These are phyloP conservation scores for Alosa sapidissima DNA, from an alignment of 2,797 vertebrate genomes.

Conservation along the genomic window DNA sequence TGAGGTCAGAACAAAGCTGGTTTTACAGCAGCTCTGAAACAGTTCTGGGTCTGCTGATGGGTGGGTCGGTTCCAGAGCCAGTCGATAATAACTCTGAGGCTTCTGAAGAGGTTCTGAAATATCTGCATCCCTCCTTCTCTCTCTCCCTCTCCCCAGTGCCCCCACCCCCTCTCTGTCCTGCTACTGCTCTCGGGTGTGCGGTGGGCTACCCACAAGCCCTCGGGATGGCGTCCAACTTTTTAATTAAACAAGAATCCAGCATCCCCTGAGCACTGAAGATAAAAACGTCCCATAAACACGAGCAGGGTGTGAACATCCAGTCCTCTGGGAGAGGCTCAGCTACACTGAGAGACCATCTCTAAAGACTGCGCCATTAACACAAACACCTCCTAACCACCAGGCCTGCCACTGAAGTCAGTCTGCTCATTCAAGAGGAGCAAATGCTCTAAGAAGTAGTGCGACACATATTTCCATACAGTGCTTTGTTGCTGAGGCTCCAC, in stretches of 20 bases:
- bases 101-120: neutral
- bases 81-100: too few species aligned
- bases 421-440: too few species aligned
- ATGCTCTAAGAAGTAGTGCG: too few species aligned
- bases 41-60: too few species aligned
- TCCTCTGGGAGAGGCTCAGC: neutral
- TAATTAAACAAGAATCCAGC: constrained; percentile 51
- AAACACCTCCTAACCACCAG: constrained; percentile 4
- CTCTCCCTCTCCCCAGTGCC: neutral
- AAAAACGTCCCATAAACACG: constrained; percentile 8
- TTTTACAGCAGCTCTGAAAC: too few species aligned
- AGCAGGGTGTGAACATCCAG: constrained; percentile 1
- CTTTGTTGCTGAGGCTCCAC: too few species aligned
- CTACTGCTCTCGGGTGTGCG: neutral
- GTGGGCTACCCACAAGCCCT: constrained; percentile 31
- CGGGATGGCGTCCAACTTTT: constrained; percentile 47
- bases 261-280: constrained; percentile 17
- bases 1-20: too few species aligned
- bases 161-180: neutral
- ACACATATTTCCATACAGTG: too few species aligned
- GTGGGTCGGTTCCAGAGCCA: too few species aligned
- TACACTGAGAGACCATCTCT: neutral
- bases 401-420: neutral
- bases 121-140: neutral
- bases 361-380: constrained; percentile 9